Base-by-base conservation (phyloP, 92 coral and sea anemone genomes). In the Umimayanthus chanpuru region DNA sequence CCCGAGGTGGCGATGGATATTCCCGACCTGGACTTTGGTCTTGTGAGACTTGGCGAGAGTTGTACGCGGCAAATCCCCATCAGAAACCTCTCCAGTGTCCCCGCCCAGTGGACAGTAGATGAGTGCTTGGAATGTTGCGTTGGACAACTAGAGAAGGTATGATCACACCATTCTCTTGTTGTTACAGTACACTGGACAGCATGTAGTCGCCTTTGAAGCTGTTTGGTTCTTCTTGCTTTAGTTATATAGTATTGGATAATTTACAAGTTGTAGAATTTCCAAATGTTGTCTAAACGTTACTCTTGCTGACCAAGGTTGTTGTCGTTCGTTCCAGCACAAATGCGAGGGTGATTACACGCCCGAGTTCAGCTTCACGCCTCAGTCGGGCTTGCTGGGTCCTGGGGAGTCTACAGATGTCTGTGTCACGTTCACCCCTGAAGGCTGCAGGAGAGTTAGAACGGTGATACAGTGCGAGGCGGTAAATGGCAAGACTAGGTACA, bases 341-440 rank as follows among this genome's bases (percentile, higher is more conserved):
- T 89, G 36, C 47, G 74, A 61, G 77, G 88, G 86, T 75, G 92
- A 76, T 56, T 43, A 73, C 88, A 28, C 90, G 41, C 80, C 96
- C 11, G 98, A 94, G 90, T 97, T 97, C 78, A 88, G 77, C 49
- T 97, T 97, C 86, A 76, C 80, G n/a, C 99, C 99, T 50, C 66
- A 79, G 36, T 67, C 78, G 66, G 99, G 99, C 50, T 90, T 79
- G 49, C 94, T 97, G 49, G 94, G 90, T 10, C 93, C 98, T 18
- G 92, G 89, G 41, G 96, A 94, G 83, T 89, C 81, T 61, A 28
- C 90, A 32, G 77, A 77, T 43, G 93, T 95, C 20, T 72, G 81
- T 15, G 98, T 97, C 11, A 89, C 89, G 9, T 94, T 94, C 77
- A 92, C 90, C 29, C 95, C 97, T 3, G 53, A 85, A 29, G 80